phyloP scores from a whole-genome alignment of 2,797 vertebrate genomes.

The Lepilemur ruficaudatus region DNA sequence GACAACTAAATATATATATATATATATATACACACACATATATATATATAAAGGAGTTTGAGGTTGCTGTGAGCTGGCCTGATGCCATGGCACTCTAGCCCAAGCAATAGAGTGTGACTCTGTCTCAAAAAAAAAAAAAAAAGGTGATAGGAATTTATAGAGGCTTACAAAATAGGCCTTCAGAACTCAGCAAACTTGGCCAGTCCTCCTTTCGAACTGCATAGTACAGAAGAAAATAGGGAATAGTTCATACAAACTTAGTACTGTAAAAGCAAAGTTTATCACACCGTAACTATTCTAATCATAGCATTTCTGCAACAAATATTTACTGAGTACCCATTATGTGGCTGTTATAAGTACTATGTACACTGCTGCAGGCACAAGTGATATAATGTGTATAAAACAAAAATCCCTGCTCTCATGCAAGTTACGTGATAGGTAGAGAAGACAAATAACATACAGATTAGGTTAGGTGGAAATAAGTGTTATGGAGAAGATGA shows the following conservation, averaged over 20 bases:
- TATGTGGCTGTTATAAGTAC: neutral
- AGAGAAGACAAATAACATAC: neutral
- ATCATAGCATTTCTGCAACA: constrained; percentile 1
- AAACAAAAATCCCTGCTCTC: neutral
- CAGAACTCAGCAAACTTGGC: neutral
- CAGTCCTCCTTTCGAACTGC: neutral
- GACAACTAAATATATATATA: no score
- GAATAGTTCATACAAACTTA: constrained; percentile 1
- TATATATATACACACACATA: no score
- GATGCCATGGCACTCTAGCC: no score
- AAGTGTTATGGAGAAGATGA: neutral
- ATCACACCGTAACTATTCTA: neutral
- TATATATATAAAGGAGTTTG: no score
- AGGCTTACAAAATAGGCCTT: neutral
- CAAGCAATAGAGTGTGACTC: no score
- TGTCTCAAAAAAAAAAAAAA: no score
- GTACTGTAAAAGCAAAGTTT: neutral
- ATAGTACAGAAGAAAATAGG: neutral
- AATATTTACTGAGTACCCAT: constrained; percentile 6
- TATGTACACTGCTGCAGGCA: neutral
- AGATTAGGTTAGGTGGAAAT: neutral
- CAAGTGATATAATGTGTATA: neutral
- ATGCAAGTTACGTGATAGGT: neutral
- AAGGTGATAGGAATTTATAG: neutral
- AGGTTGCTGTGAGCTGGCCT: no score